phyloP scores from a whole-genome alignment of 1,140 invertebrate species.

The Aphaenogaster ashmeadi region DNA sequence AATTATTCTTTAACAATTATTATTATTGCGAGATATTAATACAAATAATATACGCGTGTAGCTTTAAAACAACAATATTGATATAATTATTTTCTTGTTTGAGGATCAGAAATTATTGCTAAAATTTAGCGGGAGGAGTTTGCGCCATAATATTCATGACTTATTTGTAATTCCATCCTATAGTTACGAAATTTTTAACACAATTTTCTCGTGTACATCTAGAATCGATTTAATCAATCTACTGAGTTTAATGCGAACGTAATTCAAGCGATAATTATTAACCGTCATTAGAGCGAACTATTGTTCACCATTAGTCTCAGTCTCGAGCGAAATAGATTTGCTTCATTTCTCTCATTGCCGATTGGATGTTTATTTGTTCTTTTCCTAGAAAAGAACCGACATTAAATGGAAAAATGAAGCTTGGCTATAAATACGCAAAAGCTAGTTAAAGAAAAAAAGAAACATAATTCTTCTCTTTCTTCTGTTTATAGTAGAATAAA shows the following conservation, averaged over 20 bases:
- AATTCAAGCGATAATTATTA: slow-evolving; percentile 48
- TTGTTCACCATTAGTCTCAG: slow-evolving; percentile 13
- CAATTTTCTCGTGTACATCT: background rate
- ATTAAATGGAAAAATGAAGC: slow-evolving; percentile 21
- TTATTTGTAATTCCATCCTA: background rate
- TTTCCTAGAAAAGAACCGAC: slow-evolving; percentile 1
- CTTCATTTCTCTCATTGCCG: slow-evolving; percentile 1
- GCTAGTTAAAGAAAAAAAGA: background rate
- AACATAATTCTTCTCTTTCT: background rate
- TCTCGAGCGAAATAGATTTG: background rate
- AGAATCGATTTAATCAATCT: slow-evolving; percentile 38
- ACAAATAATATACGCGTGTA: background rate
- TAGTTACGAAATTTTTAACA: background rate
- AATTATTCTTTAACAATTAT: background rate
- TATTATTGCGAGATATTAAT: background rate
- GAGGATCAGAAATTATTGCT: background rate
- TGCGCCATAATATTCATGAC: background rate
- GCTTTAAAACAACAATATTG: background rate
- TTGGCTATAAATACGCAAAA: background rate
- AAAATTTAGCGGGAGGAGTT: background rate
- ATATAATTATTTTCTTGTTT: slow-evolving; percentile 3
- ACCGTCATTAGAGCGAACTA: background rate
- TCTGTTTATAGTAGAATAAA: background rate
- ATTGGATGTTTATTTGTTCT: slow-evolving; percentile 5
- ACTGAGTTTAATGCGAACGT: background rate